Conservation (phyloP, 1,140 invertebrate genomes). For the Lysiphlebus fabarum region DNA sequence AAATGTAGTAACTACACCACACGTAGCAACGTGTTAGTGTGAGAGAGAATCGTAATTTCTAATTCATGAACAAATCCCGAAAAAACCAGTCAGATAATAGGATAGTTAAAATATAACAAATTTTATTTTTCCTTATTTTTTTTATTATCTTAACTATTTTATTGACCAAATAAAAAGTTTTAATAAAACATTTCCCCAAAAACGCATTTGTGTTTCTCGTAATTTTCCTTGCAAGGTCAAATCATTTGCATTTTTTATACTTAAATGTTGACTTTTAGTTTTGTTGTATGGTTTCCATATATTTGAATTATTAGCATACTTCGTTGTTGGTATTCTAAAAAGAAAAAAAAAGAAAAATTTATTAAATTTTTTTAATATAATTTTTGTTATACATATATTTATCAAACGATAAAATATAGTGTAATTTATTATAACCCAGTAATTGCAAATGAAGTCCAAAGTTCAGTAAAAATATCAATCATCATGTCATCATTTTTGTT, state of each 20-base stretch:
- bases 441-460: conserved; percentile 25
- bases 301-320: neutral
- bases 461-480: conserved; percentile 22
- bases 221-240: neutral
- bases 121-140: neutral
- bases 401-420: no score
- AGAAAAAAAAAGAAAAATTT: neutral
- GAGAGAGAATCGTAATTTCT: no score
- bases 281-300: conserved; percentile 9
- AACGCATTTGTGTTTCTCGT: conserved; percentile 17
- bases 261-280: conserved; percentile 2
- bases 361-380: neutral
- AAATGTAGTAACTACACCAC: no score
- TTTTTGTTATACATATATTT: no score
- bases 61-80: no score
- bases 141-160: neutral
- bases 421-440: conserved; percentile 19
- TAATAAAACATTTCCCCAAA: conserved; percentile 16
- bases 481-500: conserved; percentile 17
- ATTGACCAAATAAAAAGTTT: conserved; percentile 6
- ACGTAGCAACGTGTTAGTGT: no score
- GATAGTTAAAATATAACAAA: no score
- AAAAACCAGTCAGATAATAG: no score
- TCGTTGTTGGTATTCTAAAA: conserved; percentile 8
- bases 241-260: neutral